Base-by-base conservation (phyloP, 2,888 invertebrate species). In the Caradrina clavipalpis region DNA sequence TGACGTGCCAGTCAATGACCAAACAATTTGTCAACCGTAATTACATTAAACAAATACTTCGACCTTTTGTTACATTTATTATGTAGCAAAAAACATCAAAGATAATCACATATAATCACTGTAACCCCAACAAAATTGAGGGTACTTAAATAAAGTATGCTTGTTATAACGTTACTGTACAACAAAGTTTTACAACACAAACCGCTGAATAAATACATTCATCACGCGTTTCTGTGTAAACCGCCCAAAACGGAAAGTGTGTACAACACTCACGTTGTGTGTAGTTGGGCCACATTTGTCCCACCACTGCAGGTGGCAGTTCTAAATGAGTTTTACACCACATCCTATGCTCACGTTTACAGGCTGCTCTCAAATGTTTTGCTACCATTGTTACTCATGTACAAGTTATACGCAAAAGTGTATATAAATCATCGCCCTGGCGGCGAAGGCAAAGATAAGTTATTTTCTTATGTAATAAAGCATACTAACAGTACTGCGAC, bases 271-370 rank as follows among this genome's bases (percentile, higher is more conserved):
- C 50, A 77, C 35, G 57, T 59, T 55, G 26, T 61, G 67, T 60
- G 63, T 55, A 61, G 63, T 60, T 69, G 65, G 47, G 64, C 68
- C 53, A 73, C 78, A 84, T 82, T 80, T 78, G 82, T 79, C 69
- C 74, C 70, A 73, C 60, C 66, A 62, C 73, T 78, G 77, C 81
- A 87, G 78, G 81, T 86, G 83, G 75, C 78, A 78, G 69, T 76
- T 74, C 78, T 64, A 80, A 87, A 87, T 86, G 82, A 85, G 80
- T 85, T 86, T 78, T 74, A 75, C 66, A 57, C 69, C 64, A 69
- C 68, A 71, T 53, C 17, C 63, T 50, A 45, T 53, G 17, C 39
- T 53, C 26, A 15, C 17, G 10, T 55, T 62, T 42, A 57, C 55
- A 65, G 15, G 47, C 53, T 68, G n/a, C 53, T 49, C 17, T 54